Evolutionary conservation across 2,113 vertebrate species (phyloP).

Genomic region (Tragelaphus buxtoni): DNA sequence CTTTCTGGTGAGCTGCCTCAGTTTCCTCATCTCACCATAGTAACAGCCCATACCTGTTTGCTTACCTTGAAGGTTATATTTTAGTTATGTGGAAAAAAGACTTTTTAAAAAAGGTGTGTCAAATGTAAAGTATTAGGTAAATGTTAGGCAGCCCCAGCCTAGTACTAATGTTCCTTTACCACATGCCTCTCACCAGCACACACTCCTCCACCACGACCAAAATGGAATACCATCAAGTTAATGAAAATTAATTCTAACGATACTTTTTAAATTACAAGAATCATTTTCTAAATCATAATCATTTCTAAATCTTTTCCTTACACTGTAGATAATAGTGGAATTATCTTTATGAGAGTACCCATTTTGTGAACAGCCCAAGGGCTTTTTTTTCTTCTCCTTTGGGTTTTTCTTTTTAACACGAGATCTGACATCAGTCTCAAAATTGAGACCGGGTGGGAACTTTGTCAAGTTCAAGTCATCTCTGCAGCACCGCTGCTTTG

Average conservation of each 20-base stretch:
- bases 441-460: constrained; percentile 42
- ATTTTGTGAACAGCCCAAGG: background rate
- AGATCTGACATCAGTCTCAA: constrained; percentile 10
- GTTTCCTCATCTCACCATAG: background rate
- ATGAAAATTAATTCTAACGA: background rate
- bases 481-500: background rate
- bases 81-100: background rate
- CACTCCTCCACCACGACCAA: background rate
- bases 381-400: background rate
- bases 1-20: background rate
- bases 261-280: background rate
- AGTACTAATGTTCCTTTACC: background rate
- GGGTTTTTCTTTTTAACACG: background rate
- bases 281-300: background rate
- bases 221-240: background rate
- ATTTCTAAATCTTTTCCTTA: background rate
- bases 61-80: background rate
- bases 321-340: background rate
- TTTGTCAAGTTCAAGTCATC: constrained; percentile 70
- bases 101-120: background rate
- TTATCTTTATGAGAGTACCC: background rate
- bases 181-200: background rate
- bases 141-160: background rate
- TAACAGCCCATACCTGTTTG: background rate
- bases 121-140: background rate